Evolutionary conservation across 2,888 invertebrate species (phyloP).

Genomic region (Operophtera brumata): DNA sequence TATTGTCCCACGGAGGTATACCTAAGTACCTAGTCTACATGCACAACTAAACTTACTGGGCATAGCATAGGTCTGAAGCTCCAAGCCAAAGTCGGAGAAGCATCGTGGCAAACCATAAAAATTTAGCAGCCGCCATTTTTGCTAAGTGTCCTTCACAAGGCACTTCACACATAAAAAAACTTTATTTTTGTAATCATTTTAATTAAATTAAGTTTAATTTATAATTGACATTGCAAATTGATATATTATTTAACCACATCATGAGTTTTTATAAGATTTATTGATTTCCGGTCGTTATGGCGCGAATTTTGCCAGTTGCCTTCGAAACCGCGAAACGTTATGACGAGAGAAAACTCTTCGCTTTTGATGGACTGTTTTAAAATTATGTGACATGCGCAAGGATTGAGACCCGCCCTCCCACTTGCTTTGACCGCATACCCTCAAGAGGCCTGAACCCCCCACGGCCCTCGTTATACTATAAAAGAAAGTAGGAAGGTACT

Average conservation of each 20-base stretch:
- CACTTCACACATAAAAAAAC: background rate
- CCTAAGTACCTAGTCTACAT: no score
- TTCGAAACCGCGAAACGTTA: slow-evolving; percentile 62
- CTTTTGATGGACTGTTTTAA: slow-evolving; percentile 43
- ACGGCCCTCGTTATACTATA: no score
- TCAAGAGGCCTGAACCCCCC: slow-evolving; percentile 10
- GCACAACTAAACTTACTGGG: slow-evolving; percentile 64
- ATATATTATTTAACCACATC: background rate
- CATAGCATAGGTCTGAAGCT: slow-evolving; percentile 73
- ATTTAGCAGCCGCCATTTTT: slow-evolving; percentile 62
- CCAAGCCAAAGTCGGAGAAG: slow-evolving; percentile 67
- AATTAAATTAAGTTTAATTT: background rate
- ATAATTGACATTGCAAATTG: background rate
- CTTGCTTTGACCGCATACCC: slow-evolving; percentile 21
- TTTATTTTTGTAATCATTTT: background rate
- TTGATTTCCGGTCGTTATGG: slow-evolving; percentile 30
- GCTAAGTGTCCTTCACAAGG: background rate
- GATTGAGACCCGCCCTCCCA: slow-evolving; percentile 11
- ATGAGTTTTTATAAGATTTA: background rate
- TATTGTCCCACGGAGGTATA: no score
- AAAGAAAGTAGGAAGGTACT: no score
- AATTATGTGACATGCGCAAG: slow-evolving; percentile 62
- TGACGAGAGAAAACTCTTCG: slow-evolving; percentile 54
- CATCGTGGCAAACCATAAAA: slow-evolving; percentile 64
- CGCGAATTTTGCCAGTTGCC: slow-evolving; percentile 49